Base-by-base conservation (phyloP, 2,113 vertebrate species). In the Ranitomeya variabilis region DNA sequence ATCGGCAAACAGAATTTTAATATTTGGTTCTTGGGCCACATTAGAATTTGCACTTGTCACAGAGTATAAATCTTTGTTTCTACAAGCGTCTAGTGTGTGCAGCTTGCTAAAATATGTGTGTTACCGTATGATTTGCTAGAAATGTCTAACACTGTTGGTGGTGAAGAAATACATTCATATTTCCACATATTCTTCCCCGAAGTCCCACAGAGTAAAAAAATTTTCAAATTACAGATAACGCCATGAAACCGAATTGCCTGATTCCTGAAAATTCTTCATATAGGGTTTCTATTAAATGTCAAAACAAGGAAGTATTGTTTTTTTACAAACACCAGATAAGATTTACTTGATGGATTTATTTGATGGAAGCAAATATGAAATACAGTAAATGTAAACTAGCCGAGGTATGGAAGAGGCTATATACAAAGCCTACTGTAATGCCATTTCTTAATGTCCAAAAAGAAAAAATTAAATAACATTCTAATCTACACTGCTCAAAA, bases 221-320 rank as follows among this genome's bases (percentile, higher is more conserved):
- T 87, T 87, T 87, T 79, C 51, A 79, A 80, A 80, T 87, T 80
- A 87, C 86, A 80, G 76, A 80, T 87, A 87, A 80, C 86, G 57
- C 86, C 86, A 69, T 80, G 76, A 87, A 80, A 80, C 31, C 37
- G 62, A 80, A 87, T 87, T 80, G 86, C 45, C 51, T 87, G 37
- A 80, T 87, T 87, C 77, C 52, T 87, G 51, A 67, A 80, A 87
- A 80, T 67, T 55, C 59, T 69, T 80, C 60, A 67, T 87, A 66
- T 67, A 80, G 21, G 15, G 45, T 51, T 80, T 87, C 76, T 66
- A 87, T 78, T 79, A 80, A 80, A 69, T 69, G 60, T 87, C 74
- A 87, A 45, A 54, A 55, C 57, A 78, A 62, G 85, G 85, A 79
- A 64, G 31, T 9, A n/a, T 79, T 66, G 45, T 64, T 86, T 84